A percentile compares a stretch with the other conserved stretches of the same genome.
phyloP scores from a whole-genome alignment of 2,888 invertebrate genomes.

The Spilosoma lubricipeda region DNA sequence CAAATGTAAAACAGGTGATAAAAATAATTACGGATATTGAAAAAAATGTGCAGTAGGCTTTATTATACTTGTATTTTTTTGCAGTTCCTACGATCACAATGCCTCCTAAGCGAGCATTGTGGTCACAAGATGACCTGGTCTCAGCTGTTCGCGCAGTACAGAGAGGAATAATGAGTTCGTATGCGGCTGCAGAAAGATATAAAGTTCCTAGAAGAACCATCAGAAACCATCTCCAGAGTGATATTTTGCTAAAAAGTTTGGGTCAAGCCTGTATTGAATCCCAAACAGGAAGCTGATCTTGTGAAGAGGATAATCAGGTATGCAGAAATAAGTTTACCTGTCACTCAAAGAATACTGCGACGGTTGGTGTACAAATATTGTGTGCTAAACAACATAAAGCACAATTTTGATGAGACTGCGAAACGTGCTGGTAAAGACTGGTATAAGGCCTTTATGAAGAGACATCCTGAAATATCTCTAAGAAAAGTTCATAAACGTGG shows the following conservation, averaged over 20 bases:
- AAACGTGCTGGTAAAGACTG: too few species aligned
- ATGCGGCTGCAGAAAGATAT: slow-evolving; percentile 41
- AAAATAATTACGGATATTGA: slow-evolving; percentile 30
- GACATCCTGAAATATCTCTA: too few species aligned
- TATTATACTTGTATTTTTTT: slow-evolving; percentile 27
- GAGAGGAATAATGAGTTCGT: slow-evolving; percentile 39
- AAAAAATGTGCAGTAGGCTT: slow-evolving; percentile 32
- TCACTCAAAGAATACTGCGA: slow-evolving; percentile 38
- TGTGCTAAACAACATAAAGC: slow-evolving; percentile 43
- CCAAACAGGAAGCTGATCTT: slow-evolving; percentile 44
- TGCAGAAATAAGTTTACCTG: slow-evolving; percentile 32
- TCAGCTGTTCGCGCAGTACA: slow-evolving; percentile 41
- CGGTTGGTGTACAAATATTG: slow-evolving; percentile 43
- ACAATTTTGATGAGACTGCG: too few species aligned
- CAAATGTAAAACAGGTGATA: too few species aligned
- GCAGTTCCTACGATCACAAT: slow-evolving; percentile 25
- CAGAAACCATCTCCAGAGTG: slow-evolving; percentile 41
- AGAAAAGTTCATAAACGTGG: slow-evolving; percentile 5
- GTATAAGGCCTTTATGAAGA: too few species aligned
- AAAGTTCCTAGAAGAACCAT: slow-evolving; percentile 50
- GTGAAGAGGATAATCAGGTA: slow-evolving; percentile 37
- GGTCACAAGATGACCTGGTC: slow-evolving; percentile 41
- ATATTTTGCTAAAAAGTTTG: slow-evolving; percentile 34
- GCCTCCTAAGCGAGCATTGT: slow-evolving; percentile 44
- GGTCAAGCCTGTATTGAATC: slow-evolving; percentile 45